Conservation (phyloP, 2,888 invertebrate species). For the Lordiphosa fenestrarum region DNA sequence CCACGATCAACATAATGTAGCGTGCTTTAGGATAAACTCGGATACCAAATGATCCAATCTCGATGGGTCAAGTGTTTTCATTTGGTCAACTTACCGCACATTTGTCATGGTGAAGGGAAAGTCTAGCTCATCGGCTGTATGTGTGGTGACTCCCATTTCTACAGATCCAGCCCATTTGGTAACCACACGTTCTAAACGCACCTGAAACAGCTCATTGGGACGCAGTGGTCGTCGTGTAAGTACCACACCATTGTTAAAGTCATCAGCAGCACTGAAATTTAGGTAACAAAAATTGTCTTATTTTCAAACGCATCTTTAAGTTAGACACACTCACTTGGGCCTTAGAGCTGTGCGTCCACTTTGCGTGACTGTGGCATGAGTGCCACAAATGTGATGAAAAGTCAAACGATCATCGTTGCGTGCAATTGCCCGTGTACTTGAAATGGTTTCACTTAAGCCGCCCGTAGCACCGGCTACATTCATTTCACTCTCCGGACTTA, state of each 20-base stretch:
- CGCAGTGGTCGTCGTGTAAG: constrained; percentile 91
- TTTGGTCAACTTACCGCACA: constrained; percentile 83
- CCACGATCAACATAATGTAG: no score
- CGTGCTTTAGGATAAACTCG: no score
- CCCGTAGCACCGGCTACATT: constrained; percentile 72
- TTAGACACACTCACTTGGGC: constrained; percentile 86
- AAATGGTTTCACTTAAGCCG: constrained; percentile 62
- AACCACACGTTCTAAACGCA: constrained; percentile 93
- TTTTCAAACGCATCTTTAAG: constrained; percentile 31
- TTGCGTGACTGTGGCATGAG: constrained; percentile 94
- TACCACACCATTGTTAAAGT: constrained; percentile 96
- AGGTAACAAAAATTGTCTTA: neutral
- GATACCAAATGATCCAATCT: no score
- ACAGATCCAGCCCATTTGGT: constrained; percentile 97
- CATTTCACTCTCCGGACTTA: constrained; percentile 78
- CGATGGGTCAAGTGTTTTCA: no score
- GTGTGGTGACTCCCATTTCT: constrained; percentile 95
- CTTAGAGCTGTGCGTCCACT: constrained; percentile 94
- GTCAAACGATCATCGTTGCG: constrained; percentile 86
- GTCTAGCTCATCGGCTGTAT: constrained; percentile 91
- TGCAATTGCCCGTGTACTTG: constrained; percentile 54
- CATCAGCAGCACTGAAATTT: constrained; percentile 88
- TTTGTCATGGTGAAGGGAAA: constrained; percentile 98
- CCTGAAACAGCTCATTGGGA: constrained; percentile 95
- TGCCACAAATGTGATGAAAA: constrained; percentile 95